Conservation (phyloP, 2,888 invertebrate genomes). For the Cancer borealis region DNA sequence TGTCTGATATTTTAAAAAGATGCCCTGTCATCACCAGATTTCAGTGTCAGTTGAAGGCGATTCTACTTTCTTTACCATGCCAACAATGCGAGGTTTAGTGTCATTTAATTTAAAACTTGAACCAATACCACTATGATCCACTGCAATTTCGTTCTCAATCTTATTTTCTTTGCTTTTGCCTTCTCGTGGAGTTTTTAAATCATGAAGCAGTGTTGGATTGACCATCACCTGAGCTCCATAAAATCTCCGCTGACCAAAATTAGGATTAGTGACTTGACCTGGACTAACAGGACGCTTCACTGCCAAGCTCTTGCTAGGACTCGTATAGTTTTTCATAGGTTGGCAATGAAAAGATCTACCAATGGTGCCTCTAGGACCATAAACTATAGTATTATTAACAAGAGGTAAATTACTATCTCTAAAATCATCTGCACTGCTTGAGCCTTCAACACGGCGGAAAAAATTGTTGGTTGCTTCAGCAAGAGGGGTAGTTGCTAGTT, state of each 20-base stretch:
- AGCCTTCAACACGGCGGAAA: conserved; percentile 57
- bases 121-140: neutral
- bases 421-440: neutral
- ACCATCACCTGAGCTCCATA: conserved; percentile 75
- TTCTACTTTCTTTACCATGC: conserved; percentile 68
- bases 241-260: conserved; percentile 65
- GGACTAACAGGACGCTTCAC: conserved; percentile 71
- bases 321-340: conserved; percentile 36
- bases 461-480: conserved; percentile 69
- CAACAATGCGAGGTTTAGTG: conserved; percentile 71
- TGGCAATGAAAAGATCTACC: conserved; percentile 17
- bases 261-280: conserved; percentile 72
- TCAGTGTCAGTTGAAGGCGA: conserved; percentile 73
- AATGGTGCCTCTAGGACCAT: conserved; percentile 69
- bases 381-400: conserved; percentile 69
- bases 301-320: conserved; percentile 65
- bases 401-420: conserved; percentile 60
- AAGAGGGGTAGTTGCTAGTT: conserved; percentile 75
- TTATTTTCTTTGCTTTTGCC: conserved; percentile 70
- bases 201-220: conserved; percentile 68
- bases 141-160: conserved; percentile 25
- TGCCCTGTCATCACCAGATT: conserved; percentile 69
- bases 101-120: conserved; percentile 8
- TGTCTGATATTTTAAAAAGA: neutral
- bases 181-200: conserved; percentile 63